Conservation (phyloP, 2,888 invertebrate species). For the Parelbella ahira region DNA sequence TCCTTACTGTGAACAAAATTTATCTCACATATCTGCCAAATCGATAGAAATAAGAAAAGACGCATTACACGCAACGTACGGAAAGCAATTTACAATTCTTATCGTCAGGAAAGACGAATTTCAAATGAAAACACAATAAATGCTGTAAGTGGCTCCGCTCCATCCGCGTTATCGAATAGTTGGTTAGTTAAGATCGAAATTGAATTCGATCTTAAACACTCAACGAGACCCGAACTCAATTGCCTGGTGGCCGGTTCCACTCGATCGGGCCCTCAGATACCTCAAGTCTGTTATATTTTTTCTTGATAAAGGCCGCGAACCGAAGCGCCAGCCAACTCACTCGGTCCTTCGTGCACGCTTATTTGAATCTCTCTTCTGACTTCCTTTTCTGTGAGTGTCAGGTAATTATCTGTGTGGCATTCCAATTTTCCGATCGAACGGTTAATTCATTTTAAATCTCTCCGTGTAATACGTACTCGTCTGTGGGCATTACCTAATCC, state of each 20-base stretch:
- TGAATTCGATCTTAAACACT: constrained; percentile 36
- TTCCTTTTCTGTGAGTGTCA: constrained; percentile 81
- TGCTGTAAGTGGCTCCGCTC: constrained; percentile 19
- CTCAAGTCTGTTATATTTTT: constrained; percentile 55
- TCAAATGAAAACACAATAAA: constrained; percentile 18
- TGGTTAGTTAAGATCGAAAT: constrained; percentile 25
- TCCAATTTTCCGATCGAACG: constrained; percentile 81
- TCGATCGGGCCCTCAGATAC: constrained; percentile 57
- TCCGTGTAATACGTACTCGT: constrained; percentile 73
- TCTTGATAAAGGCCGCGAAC: constrained; percentile 51
- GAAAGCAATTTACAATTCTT: constrained; percentile 9
- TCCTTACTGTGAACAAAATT: constrained; percentile 12
- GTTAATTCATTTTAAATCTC: constrained; percentile 80
- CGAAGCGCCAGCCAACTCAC: constrained; percentile 42
- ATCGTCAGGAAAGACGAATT: constrained; percentile 5
- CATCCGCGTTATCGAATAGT: constrained; percentile 25
- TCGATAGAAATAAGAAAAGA: neutral
- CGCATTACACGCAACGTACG: constrained; percentile 3
- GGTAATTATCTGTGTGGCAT: constrained; percentile 81
- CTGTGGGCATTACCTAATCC: constrained; percentile 71
- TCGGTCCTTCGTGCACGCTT: constrained; percentile 70
- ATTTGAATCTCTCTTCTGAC: constrained; percentile 76
- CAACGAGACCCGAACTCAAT: constrained; percentile 49
- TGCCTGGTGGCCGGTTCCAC: constrained; percentile 55
- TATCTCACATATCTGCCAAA: constrained; percentile 1